phyloP scores from a whole-genome alignment of 2,113 vertebrate genomes.

The Bucco capensis region DNA sequence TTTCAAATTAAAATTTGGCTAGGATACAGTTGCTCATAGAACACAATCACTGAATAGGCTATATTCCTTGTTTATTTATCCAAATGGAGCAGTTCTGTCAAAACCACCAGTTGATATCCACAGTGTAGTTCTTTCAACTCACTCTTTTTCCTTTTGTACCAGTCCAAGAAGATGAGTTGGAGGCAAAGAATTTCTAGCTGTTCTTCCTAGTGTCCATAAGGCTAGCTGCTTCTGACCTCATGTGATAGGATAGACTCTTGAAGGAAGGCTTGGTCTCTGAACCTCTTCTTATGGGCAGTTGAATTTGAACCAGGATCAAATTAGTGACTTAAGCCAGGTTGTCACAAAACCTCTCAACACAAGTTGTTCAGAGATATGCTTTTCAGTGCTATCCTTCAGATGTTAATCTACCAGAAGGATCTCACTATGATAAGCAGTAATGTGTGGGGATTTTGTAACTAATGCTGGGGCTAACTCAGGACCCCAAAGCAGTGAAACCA shows the following conservation, averaged over 20 bases:
- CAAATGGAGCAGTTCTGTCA: neutral
- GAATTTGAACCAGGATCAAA: neutral
- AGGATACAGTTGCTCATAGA: neutral
- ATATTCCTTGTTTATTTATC: neutral
- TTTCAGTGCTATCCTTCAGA: neutral
- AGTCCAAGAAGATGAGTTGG: neutral
- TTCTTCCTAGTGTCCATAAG: rapidly evolving
- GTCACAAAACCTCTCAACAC: rapidly evolving
- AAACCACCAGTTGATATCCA: neutral
- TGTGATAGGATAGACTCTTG: rapidly evolving
- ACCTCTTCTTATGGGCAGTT: neutral
- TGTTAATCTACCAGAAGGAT: neutral
- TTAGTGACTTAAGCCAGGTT: neutral
- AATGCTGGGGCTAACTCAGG: neutral
- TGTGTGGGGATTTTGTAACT: neutral
- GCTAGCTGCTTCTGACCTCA: neutral
- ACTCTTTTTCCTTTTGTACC: neutral
- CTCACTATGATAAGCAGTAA: neutral
- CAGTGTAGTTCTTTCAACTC: neutral
- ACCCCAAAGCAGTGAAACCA: neutral
- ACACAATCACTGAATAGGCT: neutral
- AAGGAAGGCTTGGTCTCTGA: neutral
- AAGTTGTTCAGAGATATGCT: neutral
- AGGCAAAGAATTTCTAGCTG: neutral
- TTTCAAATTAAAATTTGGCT: constrained; percentile 29